These are phyloP conservation scores for Odontomachus brunneus DNA, from an alignment of 1,140 invertebrate species.

Conservation along the genomic window DNA sequence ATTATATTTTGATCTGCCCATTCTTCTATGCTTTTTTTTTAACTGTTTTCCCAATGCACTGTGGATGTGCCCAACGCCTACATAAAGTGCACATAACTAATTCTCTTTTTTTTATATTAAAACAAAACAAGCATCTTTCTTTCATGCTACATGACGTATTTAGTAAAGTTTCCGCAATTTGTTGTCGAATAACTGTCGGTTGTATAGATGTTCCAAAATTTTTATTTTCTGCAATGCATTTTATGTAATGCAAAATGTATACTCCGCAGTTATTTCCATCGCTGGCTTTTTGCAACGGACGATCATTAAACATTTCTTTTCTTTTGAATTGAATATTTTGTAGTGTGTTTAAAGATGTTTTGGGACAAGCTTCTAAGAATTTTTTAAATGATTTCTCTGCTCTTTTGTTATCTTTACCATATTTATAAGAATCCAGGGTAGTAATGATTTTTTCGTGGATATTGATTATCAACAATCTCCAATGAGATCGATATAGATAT, in stretches of 20 bases:
- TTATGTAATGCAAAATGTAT: slow-evolving; percentile 29
- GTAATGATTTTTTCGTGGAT: slow-evolving; percentile 32
- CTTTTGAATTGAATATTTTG: not conserved
- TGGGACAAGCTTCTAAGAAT: slow-evolving; percentile 28
- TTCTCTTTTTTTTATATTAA: slow-evolving; percentile 4
- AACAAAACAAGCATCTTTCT: slow-evolving; percentile 1
- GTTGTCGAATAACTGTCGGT: not conserved
- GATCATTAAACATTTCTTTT: slow-evolving; percentile 10
- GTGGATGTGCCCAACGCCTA: slow-evolving; percentile 21
- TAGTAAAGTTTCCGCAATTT: slow-evolving; percentile 14
- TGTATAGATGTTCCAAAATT: slow-evolving; percentile 19
- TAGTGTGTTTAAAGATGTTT: slow-evolving; percentile 1
- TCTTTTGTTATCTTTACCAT: slow-evolving; percentile 25
- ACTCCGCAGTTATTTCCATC: slow-evolving; percentile 40
- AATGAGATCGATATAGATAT: slow-evolving; percentile 46
- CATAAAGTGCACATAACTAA: slow-evolving; percentile 25
- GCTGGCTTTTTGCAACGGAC: slow-evolving; percentile 22
- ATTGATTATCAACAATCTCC: slow-evolving; percentile 53
- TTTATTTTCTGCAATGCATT: slow-evolving; percentile 18
- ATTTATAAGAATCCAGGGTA: slow-evolving; percentile 57
- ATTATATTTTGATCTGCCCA: slow-evolving; percentile 11
- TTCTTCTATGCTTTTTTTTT: slow-evolving; percentile 1
- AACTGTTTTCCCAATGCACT: not conserved
- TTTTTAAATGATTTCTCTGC: slow-evolving; percentile 16
- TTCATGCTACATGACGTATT: not conserved